Base-by-base conservation (phyloP, 2,888 invertebrate species). In the Criorhina ranunculi region DNA sequence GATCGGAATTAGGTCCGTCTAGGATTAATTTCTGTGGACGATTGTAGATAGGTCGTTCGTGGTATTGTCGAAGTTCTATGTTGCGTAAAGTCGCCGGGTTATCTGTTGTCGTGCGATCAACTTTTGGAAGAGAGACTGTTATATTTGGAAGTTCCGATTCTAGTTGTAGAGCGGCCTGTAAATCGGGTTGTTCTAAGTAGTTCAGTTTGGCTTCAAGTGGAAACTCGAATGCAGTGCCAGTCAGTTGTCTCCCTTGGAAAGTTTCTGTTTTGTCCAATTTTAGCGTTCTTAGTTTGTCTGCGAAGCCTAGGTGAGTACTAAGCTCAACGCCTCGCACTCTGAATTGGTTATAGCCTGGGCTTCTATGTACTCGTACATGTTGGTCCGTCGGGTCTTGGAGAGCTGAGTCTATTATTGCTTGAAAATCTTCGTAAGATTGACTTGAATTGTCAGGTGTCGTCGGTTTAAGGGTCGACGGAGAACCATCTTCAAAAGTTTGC, bases 21-120 rank as follows among this genome's bases (percentile, higher is more conserved):
- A 91, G 87, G 15, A 90, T 78, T 8, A 91, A 88, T 77, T 91
- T 90, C 42, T 91, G 91, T 1, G 90, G 90, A 46, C 88, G 87
- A 11, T 88, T 87, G 40, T 90, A 89, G 4, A 86, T 81, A 4
- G 89, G 89, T 86, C 88, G 78, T 17, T 86, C 87, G 31, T 89
- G 88, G 35, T 89, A 89, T 57, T 91, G 90, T 86, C 91, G 87
- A 24, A 90, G 87, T 87, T 91, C 91, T 0, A 88, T 40, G 44
- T 85, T 87, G 5, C 89, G 88, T 59, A 87, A 79, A 0, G 89
- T 89, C 2, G 88, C 53, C 5, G 77, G 37, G 12, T 29, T 46
- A 37, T 78, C 82, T 8, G 64, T 57, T 5, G 62, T 67, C 0
- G 5, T 46, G 33, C 66, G 35, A 4, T 55, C 49, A 8, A 33